Percentiles rank a stretch among this genome's conserved stretches.
phyloP scores from a whole-genome alignment of 2,113 vertebrate genomes.

The Jaculus jaculus region DNA sequence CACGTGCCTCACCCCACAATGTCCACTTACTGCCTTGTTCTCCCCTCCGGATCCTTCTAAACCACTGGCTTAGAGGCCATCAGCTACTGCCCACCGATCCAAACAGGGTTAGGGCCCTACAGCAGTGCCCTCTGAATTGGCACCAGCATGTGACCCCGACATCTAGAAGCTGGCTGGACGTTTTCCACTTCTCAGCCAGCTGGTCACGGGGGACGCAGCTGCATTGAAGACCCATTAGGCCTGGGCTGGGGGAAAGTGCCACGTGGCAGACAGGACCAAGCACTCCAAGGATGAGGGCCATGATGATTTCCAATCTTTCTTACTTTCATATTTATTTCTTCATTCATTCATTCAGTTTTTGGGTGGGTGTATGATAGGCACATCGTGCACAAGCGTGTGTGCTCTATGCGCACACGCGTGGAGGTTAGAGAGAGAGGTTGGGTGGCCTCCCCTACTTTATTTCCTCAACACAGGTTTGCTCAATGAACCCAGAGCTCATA shows the following conservation, averaged over 20 bases:
- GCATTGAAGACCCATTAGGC: neutral
- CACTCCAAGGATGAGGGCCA: neutral
- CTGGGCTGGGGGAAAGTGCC: neutral
- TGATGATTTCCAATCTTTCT: too few species aligned
- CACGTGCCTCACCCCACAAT: neutral
- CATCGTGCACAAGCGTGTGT: neutral
- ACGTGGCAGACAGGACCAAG: fast-evolving
- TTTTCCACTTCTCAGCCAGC: neutral
- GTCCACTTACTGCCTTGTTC: neutral
- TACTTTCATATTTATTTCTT: too few species aligned
- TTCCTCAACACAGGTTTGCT: too few species aligned
- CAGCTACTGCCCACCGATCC: neutral
- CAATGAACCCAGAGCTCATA: too few species aligned
- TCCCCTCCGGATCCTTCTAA: neutral
- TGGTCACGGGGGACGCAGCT: neutral
- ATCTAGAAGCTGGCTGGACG: neutral
- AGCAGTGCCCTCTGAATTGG: neutral
- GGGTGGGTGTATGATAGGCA: too few species aligned
- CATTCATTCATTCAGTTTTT: too few species aligned
- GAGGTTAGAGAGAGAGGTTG: too few species aligned
- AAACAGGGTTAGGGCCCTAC: neutral
- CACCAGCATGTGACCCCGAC: neutral
- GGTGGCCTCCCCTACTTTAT: too few species aligned
- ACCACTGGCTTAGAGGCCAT: neutral
- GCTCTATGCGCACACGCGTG: too few species aligned